Conservation (phyloP, 2,888 invertebrate genomes). For the Sthenelais limicola region DNA sequence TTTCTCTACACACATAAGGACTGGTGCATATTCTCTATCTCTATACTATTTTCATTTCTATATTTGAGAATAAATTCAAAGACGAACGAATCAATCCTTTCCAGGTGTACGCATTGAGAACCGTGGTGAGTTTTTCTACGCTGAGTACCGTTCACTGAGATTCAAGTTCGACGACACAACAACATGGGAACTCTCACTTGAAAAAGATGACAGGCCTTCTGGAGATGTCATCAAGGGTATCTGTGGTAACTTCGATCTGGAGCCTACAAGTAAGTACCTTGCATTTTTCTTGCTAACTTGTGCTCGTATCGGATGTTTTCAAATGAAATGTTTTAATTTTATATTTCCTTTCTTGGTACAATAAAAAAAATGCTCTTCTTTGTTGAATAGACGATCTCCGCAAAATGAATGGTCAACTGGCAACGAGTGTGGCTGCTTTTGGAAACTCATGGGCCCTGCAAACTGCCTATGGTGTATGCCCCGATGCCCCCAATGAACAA, state of each 20-base stretch:
- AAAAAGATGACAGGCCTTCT: conserved; percentile 21
- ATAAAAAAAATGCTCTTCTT: no score
- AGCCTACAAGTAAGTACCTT: conserved; percentile 35
- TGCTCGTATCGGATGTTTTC: not conserved
- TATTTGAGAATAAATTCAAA: no score
- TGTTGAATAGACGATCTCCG: conserved; percentile 50
- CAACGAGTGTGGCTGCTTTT: conserved; percentile 51
- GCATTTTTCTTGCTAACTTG: not conserved
- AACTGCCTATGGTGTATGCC: conserved; percentile 26
- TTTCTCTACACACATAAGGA: no score
- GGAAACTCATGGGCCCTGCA: conserved; percentile 53
- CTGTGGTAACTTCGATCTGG: conserved; percentile 58
- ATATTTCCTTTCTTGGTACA: no score
- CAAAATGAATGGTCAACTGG: conserved; percentile 44
- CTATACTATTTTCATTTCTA: no score
- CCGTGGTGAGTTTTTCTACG: conserved; percentile 29
- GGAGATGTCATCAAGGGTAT: conserved; percentile 72
- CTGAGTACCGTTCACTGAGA: conserved; percentile 25
- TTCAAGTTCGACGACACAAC: conserved; percentile 23
- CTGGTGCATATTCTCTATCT: no score
- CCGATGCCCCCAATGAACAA: conserved; percentile 29
- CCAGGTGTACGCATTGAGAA: conserved; percentile 29
- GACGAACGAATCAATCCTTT: not conserved
- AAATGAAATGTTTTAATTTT: no score
- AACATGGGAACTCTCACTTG: conserved; percentile 30